Evolutionary conservation across 2,888 invertebrate species (phyloP).

Genomic region (Cyclophora punctaria): DNA sequence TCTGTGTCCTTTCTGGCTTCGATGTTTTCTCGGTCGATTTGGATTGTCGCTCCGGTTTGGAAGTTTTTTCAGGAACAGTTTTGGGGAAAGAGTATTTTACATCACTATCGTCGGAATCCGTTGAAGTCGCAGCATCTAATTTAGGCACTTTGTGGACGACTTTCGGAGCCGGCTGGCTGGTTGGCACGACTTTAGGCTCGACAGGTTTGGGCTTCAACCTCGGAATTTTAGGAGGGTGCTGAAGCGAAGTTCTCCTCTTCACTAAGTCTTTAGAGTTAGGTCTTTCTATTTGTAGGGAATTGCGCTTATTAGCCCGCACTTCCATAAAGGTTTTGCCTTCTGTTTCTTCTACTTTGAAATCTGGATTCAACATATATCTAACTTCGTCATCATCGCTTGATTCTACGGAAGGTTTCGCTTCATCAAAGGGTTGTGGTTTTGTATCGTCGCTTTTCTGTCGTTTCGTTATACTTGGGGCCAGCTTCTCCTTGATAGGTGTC

Average conservation of each 20-base stretch:
- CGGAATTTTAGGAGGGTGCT: slow-evolving; percentile 56
- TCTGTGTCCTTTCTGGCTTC: too few relatives aligned
- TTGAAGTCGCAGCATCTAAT: slow-evolving; percentile 34
- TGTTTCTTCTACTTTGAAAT: slow-evolving; percentile 41
- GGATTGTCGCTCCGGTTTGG: slow-evolving; percentile 24
- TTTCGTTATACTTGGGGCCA: slow-evolving; percentile 34
- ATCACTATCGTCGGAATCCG: slow-evolving; percentile 65
- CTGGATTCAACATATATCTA: slow-evolving; percentile 63
- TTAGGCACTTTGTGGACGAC: slow-evolving; percentile 27
- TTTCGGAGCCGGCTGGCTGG: slow-evolving; percentile 18
- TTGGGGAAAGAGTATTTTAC: slow-evolving; percentile 65
- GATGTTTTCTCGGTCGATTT: slow-evolving; percentile 24
- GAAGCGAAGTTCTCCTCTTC: slow-evolving; percentile 54
- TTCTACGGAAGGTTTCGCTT: slow-evolving; percentile 27
- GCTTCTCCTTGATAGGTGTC: slow-evolving; percentile 32
- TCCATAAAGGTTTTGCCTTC: slow-evolving; percentile 54
- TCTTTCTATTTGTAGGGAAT: slow-evolving; percentile 58
- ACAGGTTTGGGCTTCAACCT: slow-evolving; percentile 47
- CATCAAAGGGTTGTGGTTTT: slow-evolving; percentile 18
- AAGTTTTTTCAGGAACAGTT: slow-evolving; percentile 21
- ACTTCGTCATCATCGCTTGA: slow-evolving; percentile 60
- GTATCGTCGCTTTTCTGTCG: slow-evolving; percentile 32
- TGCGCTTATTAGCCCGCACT: slow-evolving; percentile 54
- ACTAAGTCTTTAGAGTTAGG: slow-evolving; percentile 55
- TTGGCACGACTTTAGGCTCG: slow-evolving; percentile 27